Base-by-base conservation (phyloP, 2,888 invertebrate genomes). In the Trisateles emortualis region DNA sequence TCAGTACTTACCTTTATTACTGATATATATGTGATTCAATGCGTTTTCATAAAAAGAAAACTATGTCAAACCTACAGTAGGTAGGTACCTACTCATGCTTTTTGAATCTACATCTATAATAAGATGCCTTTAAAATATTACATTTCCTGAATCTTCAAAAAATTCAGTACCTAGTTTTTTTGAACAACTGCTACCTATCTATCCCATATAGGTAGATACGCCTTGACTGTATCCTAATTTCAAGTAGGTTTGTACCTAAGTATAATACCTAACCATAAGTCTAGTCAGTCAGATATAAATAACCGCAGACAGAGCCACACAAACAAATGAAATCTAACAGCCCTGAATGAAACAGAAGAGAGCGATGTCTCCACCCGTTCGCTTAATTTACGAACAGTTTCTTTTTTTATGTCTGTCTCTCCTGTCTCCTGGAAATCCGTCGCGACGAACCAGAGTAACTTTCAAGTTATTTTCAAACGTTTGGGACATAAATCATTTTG, bases 341-440 rank as follows among this genome's bases (percentile, higher is more conserved):
- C 82, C 79, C 81, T 84, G 70, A 72, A 73, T 68, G 69, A 73
- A 74, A 74, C 67, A 62, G 36, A 50, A 56, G 60, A 67, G 54
- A 58, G 52, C 54, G 54, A 52, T 38, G 69, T 64, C 74, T 72
- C 72, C 54, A 69, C 68, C 67, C 74, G 71, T 59, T 68, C 71
- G 71, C 66, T 78, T 83, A 83, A 84, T 83, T 84, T 83, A 83
- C 74, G 72, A 75, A 72, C 68, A 49, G 68, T 62, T 77, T 57
- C 64, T 85, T 83, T 87, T 87, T 88, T 89, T 90, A 73, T 85
- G 85, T 87, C 81, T 85, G 86, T 74, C 73, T 71, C 78, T 78
- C 70, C 72, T 76, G 77, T 78, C 83, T 89, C 89, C 81, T 88
- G 88, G 87, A 88, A 90, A 87, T 86, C 70, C 60, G 87, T 83